Evolutionary conservation across 2,888 invertebrate genomes (phyloP).

Genomic region (Cabera pusaria): DNA sequence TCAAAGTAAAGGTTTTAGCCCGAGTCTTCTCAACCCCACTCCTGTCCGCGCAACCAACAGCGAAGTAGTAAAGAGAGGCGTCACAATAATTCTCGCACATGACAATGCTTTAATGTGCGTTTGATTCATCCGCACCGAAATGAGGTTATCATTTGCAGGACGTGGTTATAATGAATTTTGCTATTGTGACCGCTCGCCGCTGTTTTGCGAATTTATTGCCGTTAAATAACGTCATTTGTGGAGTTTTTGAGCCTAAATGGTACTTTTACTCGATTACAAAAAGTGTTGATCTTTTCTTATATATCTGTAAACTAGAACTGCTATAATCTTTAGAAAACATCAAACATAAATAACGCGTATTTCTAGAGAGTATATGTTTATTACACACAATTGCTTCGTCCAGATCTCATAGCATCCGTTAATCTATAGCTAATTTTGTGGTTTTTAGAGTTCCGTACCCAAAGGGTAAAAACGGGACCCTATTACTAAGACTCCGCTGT

Average conservation of each 20-base stretch:
- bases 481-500: too few species aligned
- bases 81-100: constrained; percentile 81
- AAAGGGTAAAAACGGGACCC: too few species aligned
- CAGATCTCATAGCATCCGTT: too few species aligned
- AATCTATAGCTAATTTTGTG: too few species aligned
- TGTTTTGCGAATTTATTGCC: constrained; percentile 36
- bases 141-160: constrained; percentile 80
- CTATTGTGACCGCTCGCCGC: constrained; percentile 53
- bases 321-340: too few species aligned
- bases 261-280: too few species aligned
- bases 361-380: too few species aligned
- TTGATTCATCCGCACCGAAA: constrained; percentile 79
- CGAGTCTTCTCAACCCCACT: constrained; percentile 37
- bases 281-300: too few species aligned
- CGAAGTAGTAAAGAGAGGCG: constrained; percentile 75
- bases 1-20: not conserved
- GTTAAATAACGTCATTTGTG: constrained; percentile 31
- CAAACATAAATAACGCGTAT: too few species aligned
- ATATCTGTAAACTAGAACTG: too few species aligned
- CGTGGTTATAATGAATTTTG: constrained; percentile 70
- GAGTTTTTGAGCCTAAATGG: constrained; percentile 23
- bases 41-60: constrained; percentile 52
- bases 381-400: too few species aligned
- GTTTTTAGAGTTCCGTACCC: too few species aligned
- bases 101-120: constrained; percentile 81